These are phyloP conservation scores for Regulus satrapa DNA, from an alignment of 2,113 vertebrate species.

Conservation along the genomic window DNA sequence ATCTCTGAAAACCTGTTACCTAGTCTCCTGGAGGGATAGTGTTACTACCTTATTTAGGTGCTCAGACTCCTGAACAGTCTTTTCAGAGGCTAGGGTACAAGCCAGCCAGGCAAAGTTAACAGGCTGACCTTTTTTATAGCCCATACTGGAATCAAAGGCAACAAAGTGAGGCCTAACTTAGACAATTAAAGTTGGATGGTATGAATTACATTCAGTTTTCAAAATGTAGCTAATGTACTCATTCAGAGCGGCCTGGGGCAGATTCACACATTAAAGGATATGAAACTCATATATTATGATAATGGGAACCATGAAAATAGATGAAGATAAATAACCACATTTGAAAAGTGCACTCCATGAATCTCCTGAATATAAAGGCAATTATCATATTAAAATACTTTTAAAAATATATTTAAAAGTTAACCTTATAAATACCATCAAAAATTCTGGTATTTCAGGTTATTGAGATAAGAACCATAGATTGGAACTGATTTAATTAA, in stretches of 20 bases:
- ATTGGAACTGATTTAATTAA: background rate
- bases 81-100: background rate
- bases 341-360: background rate
- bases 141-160: background rate
- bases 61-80: background rate
- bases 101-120: background rate
- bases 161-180: background rate
- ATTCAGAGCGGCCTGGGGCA: background rate
- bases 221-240: conserved; percentile 4
- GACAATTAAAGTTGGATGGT: background rate
- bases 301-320: conserved; percentile 11
- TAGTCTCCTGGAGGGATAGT: background rate
- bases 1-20: conserved; percentile 29
- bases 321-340: conserved; percentile 11
- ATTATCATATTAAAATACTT: background rate
- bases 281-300: conserved; percentile 2
- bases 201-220: conserved; percentile 12
- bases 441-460: background rate
- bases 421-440: background rate
- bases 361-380: background rate
- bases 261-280: conserved; percentile 25
- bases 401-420: background rate
- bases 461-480: background rate
- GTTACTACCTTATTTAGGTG: background rate
- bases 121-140: background rate